A percentile compares a stretch with the other conserved stretches of the same genome.
Evolutionary conservation across 2,888 invertebrate species (phyloP).

Genomic region (Reticulitermes lucifugus): DNA sequence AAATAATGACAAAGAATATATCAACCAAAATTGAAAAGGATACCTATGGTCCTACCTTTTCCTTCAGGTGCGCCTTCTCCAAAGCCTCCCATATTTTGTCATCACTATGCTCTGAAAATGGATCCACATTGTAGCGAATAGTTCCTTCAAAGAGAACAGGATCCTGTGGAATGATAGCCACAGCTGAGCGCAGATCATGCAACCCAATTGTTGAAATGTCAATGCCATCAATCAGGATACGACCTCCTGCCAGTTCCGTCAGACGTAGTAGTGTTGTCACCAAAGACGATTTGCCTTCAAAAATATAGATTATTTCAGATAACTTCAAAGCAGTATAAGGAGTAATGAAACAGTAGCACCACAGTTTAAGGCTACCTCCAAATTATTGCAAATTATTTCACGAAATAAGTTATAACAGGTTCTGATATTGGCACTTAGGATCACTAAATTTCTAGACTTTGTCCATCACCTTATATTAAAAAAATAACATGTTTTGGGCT

Average conservation of each 20-base stretch:
- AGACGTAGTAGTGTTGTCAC: conserved; percentile 57
- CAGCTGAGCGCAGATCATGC: conserved; percentile 56
- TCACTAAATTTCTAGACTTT: no score
- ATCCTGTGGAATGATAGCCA: conserved; percentile 60
- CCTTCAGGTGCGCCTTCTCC: conserved; percentile 58
- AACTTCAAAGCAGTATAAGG: no score
- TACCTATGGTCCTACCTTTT: conserved; percentile 49
- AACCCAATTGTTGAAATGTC: conserved; percentile 56
- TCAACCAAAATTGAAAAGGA: no score
- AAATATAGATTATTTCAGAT: background rate
- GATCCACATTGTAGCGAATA: conserved; percentile 59
- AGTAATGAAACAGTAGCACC: no score
- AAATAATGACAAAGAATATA: no score
- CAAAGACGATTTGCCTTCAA: conserved; percentile 57
- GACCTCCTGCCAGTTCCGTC: conserved; percentile 57
- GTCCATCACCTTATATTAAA: no score
- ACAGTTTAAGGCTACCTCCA: no score
- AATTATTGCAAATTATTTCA: no score
- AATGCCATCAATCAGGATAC: conserved; percentile 57
- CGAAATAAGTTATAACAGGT: no score
- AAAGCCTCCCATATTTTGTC: conserved; percentile 58
- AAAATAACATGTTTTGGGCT: no score
- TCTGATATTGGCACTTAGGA: no score
- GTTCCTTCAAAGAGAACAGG: conserved; percentile 60
- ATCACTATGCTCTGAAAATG: conserved; percentile 58